A percentile compares a stretch with the other conserved stretches of the same genome.
Evolutionary conservation across 2,797 vertebrate genomes (phyloP).

Genomic region (Otolemur crassicaudatus): DNA sequence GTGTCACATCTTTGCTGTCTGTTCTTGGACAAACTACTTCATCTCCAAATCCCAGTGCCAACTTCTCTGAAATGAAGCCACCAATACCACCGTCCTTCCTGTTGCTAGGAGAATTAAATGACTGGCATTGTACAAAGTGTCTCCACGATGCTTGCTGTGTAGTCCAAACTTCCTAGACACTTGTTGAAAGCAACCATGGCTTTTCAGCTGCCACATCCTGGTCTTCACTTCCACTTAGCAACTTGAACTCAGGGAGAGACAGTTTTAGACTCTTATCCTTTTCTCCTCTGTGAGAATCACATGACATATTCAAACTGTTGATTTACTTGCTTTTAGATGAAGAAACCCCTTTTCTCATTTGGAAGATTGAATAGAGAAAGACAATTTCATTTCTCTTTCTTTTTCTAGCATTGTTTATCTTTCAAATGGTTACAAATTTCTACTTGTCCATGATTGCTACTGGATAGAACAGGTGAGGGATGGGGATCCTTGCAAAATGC

Average conservation of each 20-base stretch:
- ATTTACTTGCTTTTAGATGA: conserved; percentile 57
- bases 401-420: conserved; percentile 51
- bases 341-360: conserved; percentile 59
- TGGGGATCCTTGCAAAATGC: neutral
- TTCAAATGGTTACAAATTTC: conserved; percentile 27
- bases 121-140: neutral
- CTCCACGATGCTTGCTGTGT: neutral
- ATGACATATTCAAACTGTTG: neutral
- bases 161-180: neutral
- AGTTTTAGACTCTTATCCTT: neutral
- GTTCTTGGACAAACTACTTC: neutral
- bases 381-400: conserved; percentile 41
- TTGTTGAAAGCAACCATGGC: neutral
- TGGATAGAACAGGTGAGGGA: neutral
- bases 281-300: neutral
- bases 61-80: neutral
- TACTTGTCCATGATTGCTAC: neutral
- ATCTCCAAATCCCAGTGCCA: neutral
- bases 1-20: neutral
- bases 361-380: conserved; percentile 31
- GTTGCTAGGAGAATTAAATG: neutral
- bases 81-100: fast-evolving
- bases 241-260: neutral
- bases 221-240: neutral
- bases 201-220: neutral